phyloP scores from a whole-genome alignment of 2,888 invertebrate genomes.

The Eupithecia tripunctaria region DNA sequence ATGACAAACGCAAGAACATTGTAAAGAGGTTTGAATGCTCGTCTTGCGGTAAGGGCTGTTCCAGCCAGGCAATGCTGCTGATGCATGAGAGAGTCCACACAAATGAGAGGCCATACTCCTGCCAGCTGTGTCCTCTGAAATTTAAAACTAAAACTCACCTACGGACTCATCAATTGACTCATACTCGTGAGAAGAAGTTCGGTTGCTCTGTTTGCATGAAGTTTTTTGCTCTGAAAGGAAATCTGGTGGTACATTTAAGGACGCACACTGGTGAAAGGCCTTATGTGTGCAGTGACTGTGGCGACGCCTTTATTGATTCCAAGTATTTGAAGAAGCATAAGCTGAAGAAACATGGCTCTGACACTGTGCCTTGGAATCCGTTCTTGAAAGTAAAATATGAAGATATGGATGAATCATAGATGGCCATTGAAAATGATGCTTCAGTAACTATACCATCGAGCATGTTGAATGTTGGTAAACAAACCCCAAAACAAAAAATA shows the following conservation, averaged over 20 bases:
- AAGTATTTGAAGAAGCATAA: conserved; percentile 82
- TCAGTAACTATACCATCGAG: too few species aligned
- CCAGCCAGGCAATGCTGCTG: conserved; percentile 79
- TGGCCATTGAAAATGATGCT: neutral
- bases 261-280: conserved; percentile 82
- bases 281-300: conserved; percentile 75
- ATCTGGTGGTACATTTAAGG: conserved; percentile 78
- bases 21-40: conserved; percentile 73
- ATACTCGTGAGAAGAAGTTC: conserved; percentile 81
- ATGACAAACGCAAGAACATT: conserved; percentile 61
- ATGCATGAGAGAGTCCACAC: conserved; percentile 83
- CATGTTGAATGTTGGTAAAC: too few species aligned
- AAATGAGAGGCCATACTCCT: conserved; percentile 78
- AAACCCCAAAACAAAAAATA: too few species aligned
- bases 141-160: conserved; percentile 82
- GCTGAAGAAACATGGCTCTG: conserved; percentile 75
- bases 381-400: conserved; percentile 52
- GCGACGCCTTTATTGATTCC: conserved; percentile 81
- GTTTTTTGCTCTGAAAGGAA: conserved; percentile 81
- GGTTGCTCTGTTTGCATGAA: conserved; percentile 83
- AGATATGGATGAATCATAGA: conserved; percentile 17
- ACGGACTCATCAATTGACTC: conserved; percentile 79
- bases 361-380: conserved; percentile 76
- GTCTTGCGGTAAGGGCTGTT: conserved; percentile 75
- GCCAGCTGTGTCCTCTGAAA: conserved; percentile 72